phyloP scores from a whole-genome alignment of 2,797 vertebrate species.

The Sebastes elongatus region DNA sequence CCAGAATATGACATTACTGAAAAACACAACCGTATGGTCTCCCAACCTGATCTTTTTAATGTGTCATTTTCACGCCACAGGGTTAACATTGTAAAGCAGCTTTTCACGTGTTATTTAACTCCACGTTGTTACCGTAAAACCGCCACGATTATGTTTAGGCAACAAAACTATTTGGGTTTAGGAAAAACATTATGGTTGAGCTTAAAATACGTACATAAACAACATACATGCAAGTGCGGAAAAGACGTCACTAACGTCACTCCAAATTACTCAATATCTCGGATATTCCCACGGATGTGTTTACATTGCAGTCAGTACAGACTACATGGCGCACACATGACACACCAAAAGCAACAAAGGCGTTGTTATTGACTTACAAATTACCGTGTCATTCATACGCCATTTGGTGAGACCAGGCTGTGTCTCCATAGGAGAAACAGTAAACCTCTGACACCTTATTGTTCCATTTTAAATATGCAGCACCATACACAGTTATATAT shows the following conservation, averaged over 20 bases:
- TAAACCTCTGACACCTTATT: background rate
- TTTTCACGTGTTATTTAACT: too few relatives aligned
- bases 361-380: background rate
- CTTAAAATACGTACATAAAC: too few relatives aligned
- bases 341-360: background rate
- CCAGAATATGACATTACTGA: conserved; percentile 8
- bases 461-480: conserved; percentile 22
- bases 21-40: conserved; percentile 1
- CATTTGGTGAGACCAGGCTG: background rate
- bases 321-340: background rate
- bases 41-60: background rate
- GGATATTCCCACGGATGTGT: too few relatives aligned
- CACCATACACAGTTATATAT: background rate
- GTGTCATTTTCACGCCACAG: too few relatives aligned
- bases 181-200: too few relatives aligned
- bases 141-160: too few relatives aligned
- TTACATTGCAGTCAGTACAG: background rate
- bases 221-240: background rate
- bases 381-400: background rate
- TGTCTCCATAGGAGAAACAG: background rate
- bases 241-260: background rate
- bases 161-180: too few relatives aligned
- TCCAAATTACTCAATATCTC: too few relatives aligned
- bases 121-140: too few relatives aligned
- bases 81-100: too few relatives aligned